These are phyloP conservation scores for Ichneumoninae sp. DNA, from an alignment of 2,888 invertebrate species.

Conservation along the genomic window DNA sequence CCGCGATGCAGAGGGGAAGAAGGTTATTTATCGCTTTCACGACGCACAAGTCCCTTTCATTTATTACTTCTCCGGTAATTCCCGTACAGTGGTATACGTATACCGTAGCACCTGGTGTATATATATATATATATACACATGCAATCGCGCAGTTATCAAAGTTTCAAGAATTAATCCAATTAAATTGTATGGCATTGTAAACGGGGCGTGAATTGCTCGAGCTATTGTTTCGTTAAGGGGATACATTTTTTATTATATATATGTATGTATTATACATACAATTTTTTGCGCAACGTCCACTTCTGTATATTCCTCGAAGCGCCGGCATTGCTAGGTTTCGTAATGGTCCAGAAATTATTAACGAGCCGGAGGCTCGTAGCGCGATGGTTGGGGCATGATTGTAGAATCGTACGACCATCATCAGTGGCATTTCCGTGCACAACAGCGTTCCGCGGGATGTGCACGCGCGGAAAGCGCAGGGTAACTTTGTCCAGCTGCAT, in stretches of 20 bases:
- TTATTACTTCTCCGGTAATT: constrained; percentile 36
- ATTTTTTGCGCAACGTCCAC: neutral
- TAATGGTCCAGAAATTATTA: constrained; percentile 46
- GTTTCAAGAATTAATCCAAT: constrained; percentile 48
- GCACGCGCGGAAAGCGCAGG: neutral
- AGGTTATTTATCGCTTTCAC: constrained; percentile 35
- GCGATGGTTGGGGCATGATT: neutral
- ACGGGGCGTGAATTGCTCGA: constrained; percentile 29
- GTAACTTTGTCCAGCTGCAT: constrained; percentile 18
- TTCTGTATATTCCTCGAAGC: neutral
- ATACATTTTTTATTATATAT: neutral
- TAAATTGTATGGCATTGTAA: constrained; percentile 39
- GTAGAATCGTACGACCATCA: constrained; percentile 1
- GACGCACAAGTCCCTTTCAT: constrained; percentile 28
- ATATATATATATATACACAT: constrained; percentile 15
- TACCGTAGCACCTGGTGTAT: neutral
- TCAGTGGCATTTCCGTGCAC: neutral
- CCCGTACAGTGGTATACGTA: neutral
- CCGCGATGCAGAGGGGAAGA: neutral
- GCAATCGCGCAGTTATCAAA: constrained; percentile 7
- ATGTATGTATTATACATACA: neutral
- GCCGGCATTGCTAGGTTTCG: neutral
- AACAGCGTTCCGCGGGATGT: neutral
- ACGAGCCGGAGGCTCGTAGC: constrained; percentile 24
- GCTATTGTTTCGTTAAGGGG: neutral